Conservation (phyloP, 2,888 invertebrate species). For the Folsomia candida region DNA sequence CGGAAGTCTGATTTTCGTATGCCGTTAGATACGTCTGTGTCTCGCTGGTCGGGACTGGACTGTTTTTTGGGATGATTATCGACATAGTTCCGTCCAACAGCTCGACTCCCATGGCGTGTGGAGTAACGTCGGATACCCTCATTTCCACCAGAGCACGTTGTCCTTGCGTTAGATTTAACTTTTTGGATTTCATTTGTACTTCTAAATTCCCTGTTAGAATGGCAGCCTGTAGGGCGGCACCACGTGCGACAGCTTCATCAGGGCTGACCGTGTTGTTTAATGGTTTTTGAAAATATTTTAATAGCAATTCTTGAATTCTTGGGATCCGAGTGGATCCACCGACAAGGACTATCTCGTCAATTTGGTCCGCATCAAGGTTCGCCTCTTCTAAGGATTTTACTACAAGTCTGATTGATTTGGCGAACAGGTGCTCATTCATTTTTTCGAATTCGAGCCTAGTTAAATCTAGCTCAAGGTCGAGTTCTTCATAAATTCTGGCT, state of each 20-base stretch:
- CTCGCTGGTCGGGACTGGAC: slow-evolving; percentile 10
- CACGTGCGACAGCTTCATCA: slow-evolving; percentile 63
- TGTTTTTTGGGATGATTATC: slow-evolving; percentile 23
- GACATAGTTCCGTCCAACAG: slow-evolving; percentile 5
- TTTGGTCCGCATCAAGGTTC: neutral
- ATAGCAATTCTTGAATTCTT: slow-evolving; percentile 64
- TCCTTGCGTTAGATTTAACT: neutral
- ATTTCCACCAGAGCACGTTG: neutral
- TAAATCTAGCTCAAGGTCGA: slow-evolving; percentile 12
- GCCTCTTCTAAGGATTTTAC: slow-evolving; percentile 16
- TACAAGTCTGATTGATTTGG: slow-evolving; percentile 17
- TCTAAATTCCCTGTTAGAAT: slow-evolving; percentile 18
- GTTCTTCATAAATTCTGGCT: slow-evolving; percentile 7
- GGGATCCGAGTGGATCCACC: slow-evolving; percentile 71
- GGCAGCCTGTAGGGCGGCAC: slow-evolving; percentile 29
- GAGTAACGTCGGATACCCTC: slow-evolving; percentile 10
- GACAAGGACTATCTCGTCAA: slow-evolving; percentile 53
- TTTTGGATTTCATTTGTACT: neutral
- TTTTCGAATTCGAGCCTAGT: slow-evolving; percentile 24
- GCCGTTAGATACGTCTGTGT: slow-evolving; percentile 10
- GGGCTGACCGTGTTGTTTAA: slow-evolving; percentile 71
- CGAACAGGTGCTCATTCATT: slow-evolving; percentile 16
- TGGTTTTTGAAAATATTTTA: slow-evolving; percentile 61
- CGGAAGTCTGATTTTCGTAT: slow-evolving; percentile 11
- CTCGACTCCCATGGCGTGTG: slow-evolving; percentile 25